A percentile compares a stretch with the other conserved stretches of the same genome.
These are phyloP conservation scores for Aproaerema taeniolella DNA, from an alignment of 2,888 invertebrate genomes.

Conservation along the genomic window DNA sequence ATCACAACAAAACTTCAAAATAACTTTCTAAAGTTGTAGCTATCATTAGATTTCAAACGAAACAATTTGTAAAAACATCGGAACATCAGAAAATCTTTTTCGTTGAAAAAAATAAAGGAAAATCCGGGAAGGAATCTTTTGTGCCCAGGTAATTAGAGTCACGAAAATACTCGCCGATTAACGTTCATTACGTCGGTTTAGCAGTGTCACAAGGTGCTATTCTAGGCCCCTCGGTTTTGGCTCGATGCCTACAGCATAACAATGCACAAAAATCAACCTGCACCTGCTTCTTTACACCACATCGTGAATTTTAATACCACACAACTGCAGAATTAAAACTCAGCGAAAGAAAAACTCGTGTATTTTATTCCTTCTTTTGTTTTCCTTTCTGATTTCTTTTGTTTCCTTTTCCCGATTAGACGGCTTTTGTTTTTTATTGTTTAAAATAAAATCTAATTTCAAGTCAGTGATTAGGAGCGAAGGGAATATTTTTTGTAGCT, in stretches of 20 bases:
- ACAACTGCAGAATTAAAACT: slow-evolving; percentile 10
- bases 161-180: slow-evolving; percentile 28
- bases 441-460: slow-evolving; percentile 29
- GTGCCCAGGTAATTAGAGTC: slow-evolving; percentile 25
- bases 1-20: too few relatives aligned
- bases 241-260: slow-evolving; percentile 27
- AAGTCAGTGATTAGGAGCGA: slow-evolving; percentile 20
- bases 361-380: slow-evolving; percentile 24
- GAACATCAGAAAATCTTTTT: slow-evolving; percentile 7
- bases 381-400: slow-evolving; percentile 28
- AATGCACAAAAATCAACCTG: slow-evolving; percentile 33
- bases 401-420: slow-evolving; percentile 27
- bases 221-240: slow-evolving; percentile 13
- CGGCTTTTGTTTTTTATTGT: slow-evolving; percentile 29
- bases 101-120: not conserved
- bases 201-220: slow-evolving; percentile 9
- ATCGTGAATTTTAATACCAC: slow-evolving; percentile 31
- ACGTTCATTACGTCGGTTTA: slow-evolving; percentile 22
- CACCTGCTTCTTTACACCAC: slow-evolving; percentile 25
- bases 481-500: not conserved
- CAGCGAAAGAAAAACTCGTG: slow-evolving; percentile 17
- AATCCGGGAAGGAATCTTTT: slow-evolving; percentile 13
- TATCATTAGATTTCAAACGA: not conserved
- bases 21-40: too few relatives aligned
- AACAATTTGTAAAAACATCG: slow-evolving; percentile 5